Base-by-base conservation (phyloP, 2,113 vertebrate species). In the Eidolon helvum region DNA sequence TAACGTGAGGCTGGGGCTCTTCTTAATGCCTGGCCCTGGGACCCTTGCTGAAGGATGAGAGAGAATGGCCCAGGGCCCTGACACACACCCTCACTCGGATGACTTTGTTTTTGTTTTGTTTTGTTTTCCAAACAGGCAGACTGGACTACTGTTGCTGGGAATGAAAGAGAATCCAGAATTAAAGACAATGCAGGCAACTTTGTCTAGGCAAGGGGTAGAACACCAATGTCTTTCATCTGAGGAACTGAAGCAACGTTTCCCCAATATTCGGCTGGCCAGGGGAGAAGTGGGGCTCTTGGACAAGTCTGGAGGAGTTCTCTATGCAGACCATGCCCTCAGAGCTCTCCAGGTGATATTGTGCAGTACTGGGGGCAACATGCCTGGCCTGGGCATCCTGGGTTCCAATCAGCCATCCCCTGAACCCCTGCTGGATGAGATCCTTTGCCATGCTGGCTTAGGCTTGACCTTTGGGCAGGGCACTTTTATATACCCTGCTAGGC, bases 111-210 rank as follows among this genome's bases (percentile, higher is more conserved):
- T 87, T 16, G 55, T 26, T 63, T 78, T 87, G 9, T 68, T 53
- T 80, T 15, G 74, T 48, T 89, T 40, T 94, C 61, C 38, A 19
- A 1, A 28, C 95, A 99, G 99, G 95, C 80, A 66, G 87, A 99
- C 99, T 0, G 99, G 99, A 19, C 90, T 99, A 14, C 92, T 99
- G 90, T 0, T 99, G 50, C 98, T 99, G 98, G 99, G 99, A 30
- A 98, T 96, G 0, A 97, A 97, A 57, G 98, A 98, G 0, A 95
- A 98, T 80, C 66, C 95, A 2, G 68, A 63, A 14, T 98, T 99
- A 98, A 98, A 98, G 89, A 2, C 18, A n/a, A 85, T 97, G 40
- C 98, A 98, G 97, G 95, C 1, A 18, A 98, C 96, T 28, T 75
- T 99, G 97, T 92, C 97, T 33, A 98, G 82, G 80, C 98, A 98